phyloP scores from a whole-genome alignment of 2,797 vertebrate genomes.

The Peromyscus attwateri region DNA sequence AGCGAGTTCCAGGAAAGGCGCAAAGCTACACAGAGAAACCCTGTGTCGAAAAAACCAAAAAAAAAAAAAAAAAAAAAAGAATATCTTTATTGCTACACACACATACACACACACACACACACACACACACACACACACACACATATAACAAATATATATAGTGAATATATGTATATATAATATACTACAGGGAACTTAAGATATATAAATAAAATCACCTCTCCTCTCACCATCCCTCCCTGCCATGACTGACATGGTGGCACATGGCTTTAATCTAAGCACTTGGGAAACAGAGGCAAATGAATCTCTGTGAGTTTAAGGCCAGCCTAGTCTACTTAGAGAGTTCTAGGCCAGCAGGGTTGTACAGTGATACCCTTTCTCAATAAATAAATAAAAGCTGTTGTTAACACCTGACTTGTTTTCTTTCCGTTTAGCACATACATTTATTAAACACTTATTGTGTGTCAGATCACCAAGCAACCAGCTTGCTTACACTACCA shows the following conservation, averaged over 20 bases:
- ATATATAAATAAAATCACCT: slow-evolving; percentile 19
- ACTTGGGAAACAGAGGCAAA: background rate
- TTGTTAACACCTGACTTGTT: background rate
- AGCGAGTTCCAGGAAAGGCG: too few relatives aligned
- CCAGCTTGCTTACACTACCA: background rate
- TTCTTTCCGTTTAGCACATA: background rate
- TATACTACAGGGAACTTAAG: background rate
- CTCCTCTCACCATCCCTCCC: background rate
- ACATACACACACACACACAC: background rate
- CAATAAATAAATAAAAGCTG: background rate
- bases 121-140: too few relatives aligned
- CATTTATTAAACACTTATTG: background rate
- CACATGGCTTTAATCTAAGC: background rate
- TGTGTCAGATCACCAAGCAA: accelerated
- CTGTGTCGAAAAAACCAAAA: too few relatives aligned
- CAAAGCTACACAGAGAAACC: too few relatives aligned
- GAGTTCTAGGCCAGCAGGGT: background rate
- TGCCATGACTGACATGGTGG: background rate
- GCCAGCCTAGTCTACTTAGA: background rate
- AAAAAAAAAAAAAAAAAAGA: too few relatives aligned
- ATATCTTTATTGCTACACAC: background rate
- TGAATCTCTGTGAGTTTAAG: background rate
- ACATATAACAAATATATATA: background rate
- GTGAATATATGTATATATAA: background rate
- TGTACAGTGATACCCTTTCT: background rate